phyloP scores from a whole-genome alignment of 2,888 invertebrate genomes.

The Chesias legatella region DNA sequence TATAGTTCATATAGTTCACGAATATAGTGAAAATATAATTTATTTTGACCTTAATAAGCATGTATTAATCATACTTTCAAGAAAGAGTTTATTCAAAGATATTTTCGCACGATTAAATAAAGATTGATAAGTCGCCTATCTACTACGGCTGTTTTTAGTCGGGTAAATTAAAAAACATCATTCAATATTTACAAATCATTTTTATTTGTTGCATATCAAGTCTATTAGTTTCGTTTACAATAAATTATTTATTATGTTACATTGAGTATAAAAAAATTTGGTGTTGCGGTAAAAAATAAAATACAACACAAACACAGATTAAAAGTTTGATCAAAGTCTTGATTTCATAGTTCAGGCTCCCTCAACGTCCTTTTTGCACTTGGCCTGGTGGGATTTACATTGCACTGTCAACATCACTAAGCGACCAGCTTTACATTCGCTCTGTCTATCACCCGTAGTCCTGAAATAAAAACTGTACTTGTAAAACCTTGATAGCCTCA shows the following conservation, averaged over 20 bases:
- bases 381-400: conserved; percentile 52
- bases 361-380: conserved; percentile 54
- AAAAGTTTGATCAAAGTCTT: conserved; percentile 63
- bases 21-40: no score
- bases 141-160: no score
- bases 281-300: conserved; percentile 61
- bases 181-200: conserved; percentile 72
- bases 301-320: conserved; percentile 65
- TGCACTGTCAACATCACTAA: conserved; percentile 49
- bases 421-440: conserved; percentile 59
- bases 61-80: no score
- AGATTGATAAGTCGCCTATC: no score
- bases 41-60: no score
- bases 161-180: conserved; percentile 29
- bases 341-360: conserved; percentile 54
- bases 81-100: no score
- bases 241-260: conserved; percentile 61
- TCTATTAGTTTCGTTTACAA: conserved; percentile 70
- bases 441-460: conserved; percentile 47
- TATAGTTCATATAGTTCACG: no score
- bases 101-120: no score
- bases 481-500: no score
- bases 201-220: conserved; percentile 76
- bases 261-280: conserved; percentile 72
- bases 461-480: conserved; percentile 53